These are phyloP conservation scores for Ellobius talpinus DNA, from an alignment of 2,113 vertebrate species.

Conservation along the genomic window DNA sequence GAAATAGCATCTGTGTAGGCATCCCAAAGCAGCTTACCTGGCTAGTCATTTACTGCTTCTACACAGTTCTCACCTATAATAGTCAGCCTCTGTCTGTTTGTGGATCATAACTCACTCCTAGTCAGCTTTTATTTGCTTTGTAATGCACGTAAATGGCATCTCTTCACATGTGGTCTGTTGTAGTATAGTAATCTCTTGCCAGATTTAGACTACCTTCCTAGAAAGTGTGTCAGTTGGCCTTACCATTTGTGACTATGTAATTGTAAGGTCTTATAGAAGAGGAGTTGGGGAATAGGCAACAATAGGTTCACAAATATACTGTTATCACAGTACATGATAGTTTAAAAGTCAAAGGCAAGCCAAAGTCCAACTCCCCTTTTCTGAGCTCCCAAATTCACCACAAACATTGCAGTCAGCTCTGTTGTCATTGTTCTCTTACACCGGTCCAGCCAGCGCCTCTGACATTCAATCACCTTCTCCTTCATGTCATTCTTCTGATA, in stretches of 20 bases:
- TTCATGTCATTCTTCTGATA: not conserved
- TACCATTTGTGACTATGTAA: too few relatives aligned
- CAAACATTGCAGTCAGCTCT: not conserved
- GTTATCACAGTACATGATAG: not conserved
- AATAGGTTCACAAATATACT: not conserved
- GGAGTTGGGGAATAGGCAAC: not conserved
- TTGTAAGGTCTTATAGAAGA: not conserved
- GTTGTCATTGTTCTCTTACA: not conserved
- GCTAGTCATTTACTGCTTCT: not conserved
- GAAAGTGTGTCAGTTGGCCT: not conserved
- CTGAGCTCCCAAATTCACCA: not conserved
- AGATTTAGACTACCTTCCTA: slow-evolving; percentile 25
- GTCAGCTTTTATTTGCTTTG: slow-evolving; percentile 53
- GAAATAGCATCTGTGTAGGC: not conserved
- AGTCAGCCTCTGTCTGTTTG: slow-evolving; percentile 4
- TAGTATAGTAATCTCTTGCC: not conserved
- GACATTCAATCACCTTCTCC: not conserved
- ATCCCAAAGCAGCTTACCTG: not conserved
- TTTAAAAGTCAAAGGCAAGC: not conserved
- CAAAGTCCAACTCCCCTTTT: not conserved
- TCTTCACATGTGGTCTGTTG: slow-evolving; percentile 35
- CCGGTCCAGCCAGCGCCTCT: not conserved
- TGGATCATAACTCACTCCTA: not conserved
- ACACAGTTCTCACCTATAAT: slow-evolving; percentile 31
- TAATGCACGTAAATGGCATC: slow-evolving; percentile 30